Base-by-base conservation (phyloP, 2,797 vertebrate species). In the Xerus rutilus region DNA sequence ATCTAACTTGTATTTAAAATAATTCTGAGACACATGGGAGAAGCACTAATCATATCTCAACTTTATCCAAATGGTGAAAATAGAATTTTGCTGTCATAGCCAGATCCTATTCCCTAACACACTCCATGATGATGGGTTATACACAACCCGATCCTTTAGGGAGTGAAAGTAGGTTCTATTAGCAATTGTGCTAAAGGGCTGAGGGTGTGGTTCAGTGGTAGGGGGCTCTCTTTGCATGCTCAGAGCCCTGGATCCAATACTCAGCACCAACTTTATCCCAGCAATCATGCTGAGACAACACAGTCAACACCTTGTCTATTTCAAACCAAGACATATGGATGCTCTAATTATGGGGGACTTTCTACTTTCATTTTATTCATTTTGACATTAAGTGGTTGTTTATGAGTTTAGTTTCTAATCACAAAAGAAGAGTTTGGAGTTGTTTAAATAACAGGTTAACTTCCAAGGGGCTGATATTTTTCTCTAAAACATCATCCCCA, bases 1-100 rank as follows among this genome's bases (percentile, higher is more conserved):
- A 45, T 45, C 18, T 88, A 87, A 82, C 43, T 25, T 89, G 45
- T 62, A 83, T 77, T 78, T 81, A 52, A 95, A 92, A 49, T 28
- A 92, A 69, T 30, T 62, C 20, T 62, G 23, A 84, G 72, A 52
- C 47, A 39, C 52, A 39, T n/a, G 20, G 39, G 49, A 1, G 47
- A 69, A 74, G 9, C 13, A 54, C 15, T 64, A 14, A 7, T 79
- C 25, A 18, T 67, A 20, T 47, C 4, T 13, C 13, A 2, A 67
- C 39, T 57, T 52, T 45, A 7, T 77, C 59, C n/a, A 83, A 82
- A 74, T 82, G 39, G 47, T 25, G n/a, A 32, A 76, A 35, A 70
- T 30, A 54, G 7, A 92, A 43, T 25, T 79, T 78, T 3, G 30
- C 45, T 54, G 21, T 43, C 15, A 39, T 0, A 72, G 7, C 20